Percentiles rank a stretch among this genome's conserved stretches.
These are phyloP conservation scores for Acanthornis magna DNA, from an alignment of 2,797 vertebrate genomes.

Conservation along the genomic window DNA sequence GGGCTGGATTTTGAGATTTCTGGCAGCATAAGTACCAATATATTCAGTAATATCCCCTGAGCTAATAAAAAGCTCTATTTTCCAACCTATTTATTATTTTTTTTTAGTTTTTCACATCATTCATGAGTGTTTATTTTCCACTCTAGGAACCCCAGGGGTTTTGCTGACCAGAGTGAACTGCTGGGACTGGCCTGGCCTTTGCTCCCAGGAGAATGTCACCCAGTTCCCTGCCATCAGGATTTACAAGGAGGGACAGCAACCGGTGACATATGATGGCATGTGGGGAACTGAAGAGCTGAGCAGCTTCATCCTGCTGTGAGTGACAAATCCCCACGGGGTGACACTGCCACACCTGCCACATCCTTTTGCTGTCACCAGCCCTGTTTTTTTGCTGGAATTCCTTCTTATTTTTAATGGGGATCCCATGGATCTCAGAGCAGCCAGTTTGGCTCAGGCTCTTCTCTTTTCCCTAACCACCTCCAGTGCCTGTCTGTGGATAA, in stretches of 20 bases:
- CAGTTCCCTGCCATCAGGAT: conserved; percentile 82
- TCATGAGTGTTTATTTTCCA: background rate
- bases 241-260: conserved; percentile 67
- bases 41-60: background rate
- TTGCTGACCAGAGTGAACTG: conserved; percentile 83
- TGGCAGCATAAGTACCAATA: background rate
- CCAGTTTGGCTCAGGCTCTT: background rate
- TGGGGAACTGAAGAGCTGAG: conserved; percentile 81
- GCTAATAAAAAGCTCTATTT: background rate
- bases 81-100: background rate
- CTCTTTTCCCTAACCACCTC: background rate
- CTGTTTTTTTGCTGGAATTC: background rate
- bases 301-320: conserved; percentile 89
- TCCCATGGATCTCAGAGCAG: background rate
- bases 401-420: background rate
- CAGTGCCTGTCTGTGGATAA: background rate
- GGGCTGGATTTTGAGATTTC: background rate
- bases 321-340: background rate
- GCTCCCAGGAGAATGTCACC: conserved; percentile 80
- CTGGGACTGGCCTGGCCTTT: conserved; percentile 88
- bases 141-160: conserved; percentile 62
- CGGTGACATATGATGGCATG: conserved; percentile 82
- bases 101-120: background rate
- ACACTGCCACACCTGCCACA: background rate
- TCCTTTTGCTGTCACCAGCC: background rate